Base-by-base conservation (phyloP, 2,113 vertebrate genomes). In the Sturnira hondurensis region DNA sequence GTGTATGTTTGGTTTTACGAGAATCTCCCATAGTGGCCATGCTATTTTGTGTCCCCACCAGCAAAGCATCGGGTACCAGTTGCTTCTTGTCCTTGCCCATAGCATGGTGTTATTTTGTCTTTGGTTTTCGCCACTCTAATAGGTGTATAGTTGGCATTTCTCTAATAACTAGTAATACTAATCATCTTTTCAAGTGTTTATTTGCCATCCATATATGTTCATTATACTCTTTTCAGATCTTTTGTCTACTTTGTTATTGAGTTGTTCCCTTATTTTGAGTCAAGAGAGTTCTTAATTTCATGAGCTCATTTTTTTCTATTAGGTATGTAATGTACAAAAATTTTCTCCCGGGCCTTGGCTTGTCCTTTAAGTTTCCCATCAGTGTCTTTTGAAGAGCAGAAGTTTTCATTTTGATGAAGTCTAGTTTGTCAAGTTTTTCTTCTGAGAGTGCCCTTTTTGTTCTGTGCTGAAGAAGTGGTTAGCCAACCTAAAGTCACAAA, bases 1-100 rank as follows among this genome's bases (percentile, higher is more conserved):
- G n/a, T 2, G 17, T 11, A 2, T 3, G 2, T 33, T 73, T 45
- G 33, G 20, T 33, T 70, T 52, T 11, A 5, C 20, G 61, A 56
- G 58, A 43, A 61, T 68, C 16, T 87, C 58, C 54, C 91, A 6
- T 13, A 67, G 38, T 0, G 1, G 16, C 7, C 0, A 1, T 28
- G 5, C 11, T 28, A 0, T 5, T 73, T 74, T 26, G 19, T 22
- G 17, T 2, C 12, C 3, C 12, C 6, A n/a, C 22, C 17, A 56
- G 43, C 36, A 4, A 14, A 0, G 4, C 2, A 1, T 4, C 9
- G 61, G 24, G 16, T 5, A 15, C 12, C 12, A 3, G 9, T 0
- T 6, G 17, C 15, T 58, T 54, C 38, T 61, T 71, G 58, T 68
- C 38, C 45, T 19, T 10, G 4, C 41, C 22, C 15, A 16, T n/a